phyloP scores from a whole-genome alignment of 2,888 invertebrate genomes.

The Elegia similella region DNA sequence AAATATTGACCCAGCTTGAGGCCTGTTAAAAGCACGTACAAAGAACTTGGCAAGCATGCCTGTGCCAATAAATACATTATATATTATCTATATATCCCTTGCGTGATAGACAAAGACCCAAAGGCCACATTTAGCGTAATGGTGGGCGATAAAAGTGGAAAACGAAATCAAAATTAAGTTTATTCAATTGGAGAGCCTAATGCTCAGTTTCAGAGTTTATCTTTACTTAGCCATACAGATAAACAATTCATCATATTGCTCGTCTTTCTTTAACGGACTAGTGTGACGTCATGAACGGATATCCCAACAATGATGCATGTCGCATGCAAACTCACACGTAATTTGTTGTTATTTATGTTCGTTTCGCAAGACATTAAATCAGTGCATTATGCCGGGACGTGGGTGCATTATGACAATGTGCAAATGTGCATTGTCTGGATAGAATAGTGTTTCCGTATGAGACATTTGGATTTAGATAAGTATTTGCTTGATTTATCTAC shows the following conservation, averaged over 20 bases:
- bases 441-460: conserved; percentile 11
- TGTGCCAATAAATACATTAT: too few species aligned
- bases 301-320: conserved; percentile 5
- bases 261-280: neutral
- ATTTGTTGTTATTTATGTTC: conserved; percentile 75
- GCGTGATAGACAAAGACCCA: too few species aligned
- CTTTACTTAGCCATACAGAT: too few species aligned
- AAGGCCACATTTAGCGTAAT: too few species aligned
- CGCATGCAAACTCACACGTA: conserved; percentile 72
- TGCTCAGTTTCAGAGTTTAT: too few species aligned
- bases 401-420: conserved; percentile 74
- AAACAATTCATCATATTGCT: neutral
- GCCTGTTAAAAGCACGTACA: too few species aligned
- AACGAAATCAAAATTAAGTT: too few species aligned
- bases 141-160: too few species aligned
- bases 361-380: conserved; percentile 73
- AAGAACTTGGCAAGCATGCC: too few species aligned
- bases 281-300: conserved; percentile 4
- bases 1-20: too few species aligned
- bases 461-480: neutral
- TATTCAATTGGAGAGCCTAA: too few species aligned
- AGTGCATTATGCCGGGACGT: conserved; percentile 71
- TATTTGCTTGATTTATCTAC: neutral
- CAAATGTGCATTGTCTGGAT: conserved; percentile 53
- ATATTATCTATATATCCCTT: too few species aligned